Percentiles rank a stretch among this genome's conserved stretches.
Conservation (phyloP, 2,797 vertebrate species). For the Danio tinwini region DNA sequence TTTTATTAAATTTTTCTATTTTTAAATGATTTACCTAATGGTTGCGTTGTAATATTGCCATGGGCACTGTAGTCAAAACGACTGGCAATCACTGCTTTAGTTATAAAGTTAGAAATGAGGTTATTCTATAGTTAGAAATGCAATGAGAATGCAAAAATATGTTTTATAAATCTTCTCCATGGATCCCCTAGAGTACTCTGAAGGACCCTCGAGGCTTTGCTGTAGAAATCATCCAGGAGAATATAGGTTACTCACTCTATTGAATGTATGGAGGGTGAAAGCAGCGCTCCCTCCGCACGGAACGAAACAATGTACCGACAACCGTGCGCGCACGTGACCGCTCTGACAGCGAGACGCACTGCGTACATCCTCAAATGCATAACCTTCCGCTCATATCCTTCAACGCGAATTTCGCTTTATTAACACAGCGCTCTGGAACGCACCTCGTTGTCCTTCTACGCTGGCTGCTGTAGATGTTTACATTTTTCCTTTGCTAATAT, state of each 20-base stretch:
- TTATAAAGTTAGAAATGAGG: background rate
- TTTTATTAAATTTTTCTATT: too few relatives aligned
- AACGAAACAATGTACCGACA: slow-evolving; percentile 46
- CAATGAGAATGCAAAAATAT: background rate
- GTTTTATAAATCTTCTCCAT: background rate
- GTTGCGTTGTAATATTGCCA: too few relatives aligned
- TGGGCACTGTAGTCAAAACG: background rate
- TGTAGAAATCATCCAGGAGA: slow-evolving; percentile 12
- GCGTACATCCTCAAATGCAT: slow-evolving; percentile 59
- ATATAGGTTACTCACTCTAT: slow-evolving; percentile 37
- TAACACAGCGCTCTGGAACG: background rate
- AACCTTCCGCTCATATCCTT: slow-evolving; percentile 76
- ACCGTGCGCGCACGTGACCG: slow-evolving; percentile 78
- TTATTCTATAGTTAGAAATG: background rate
- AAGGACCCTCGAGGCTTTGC: background rate
- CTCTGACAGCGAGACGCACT: slow-evolving; percentile 80
- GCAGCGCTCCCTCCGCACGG: slow-evolving; percentile 13
- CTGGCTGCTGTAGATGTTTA: background rate
- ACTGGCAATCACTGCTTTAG: background rate
- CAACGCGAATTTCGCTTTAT: slow-evolving; percentile 9
- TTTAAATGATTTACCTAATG: too few relatives aligned
- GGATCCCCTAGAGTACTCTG: background rate
- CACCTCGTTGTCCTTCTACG: background rate
- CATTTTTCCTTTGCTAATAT: background rate
- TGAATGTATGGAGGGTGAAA: slow-evolving; percentile 4